A percentile compares a stretch with the other conserved stretches of the same genome.
Conservation (phyloP, 2,797 vertebrate genomes). For the Antennarius maculatus region DNA sequence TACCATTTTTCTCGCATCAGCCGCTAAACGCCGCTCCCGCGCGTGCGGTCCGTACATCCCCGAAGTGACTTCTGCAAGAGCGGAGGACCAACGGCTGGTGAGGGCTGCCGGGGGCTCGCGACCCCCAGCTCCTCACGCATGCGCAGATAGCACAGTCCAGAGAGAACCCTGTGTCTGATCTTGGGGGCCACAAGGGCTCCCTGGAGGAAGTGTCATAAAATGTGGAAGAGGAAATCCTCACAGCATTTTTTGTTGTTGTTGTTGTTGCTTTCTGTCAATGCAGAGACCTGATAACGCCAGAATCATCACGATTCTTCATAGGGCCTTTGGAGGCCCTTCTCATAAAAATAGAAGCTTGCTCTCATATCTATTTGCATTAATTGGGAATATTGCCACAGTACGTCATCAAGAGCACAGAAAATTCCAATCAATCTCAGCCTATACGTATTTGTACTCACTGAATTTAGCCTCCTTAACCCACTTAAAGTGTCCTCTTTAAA, state of each 20-base stretch:
- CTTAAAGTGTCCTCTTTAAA: no score
- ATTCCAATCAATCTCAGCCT: background rate
- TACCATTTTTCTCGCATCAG: slow-evolving; percentile 63
- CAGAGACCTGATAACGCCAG: background rate
- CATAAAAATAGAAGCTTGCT: no score
- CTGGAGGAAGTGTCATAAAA: slow-evolving; percentile 26
- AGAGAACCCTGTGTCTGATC: background rate
- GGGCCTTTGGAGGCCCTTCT: background rate
- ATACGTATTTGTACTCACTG: background rate
- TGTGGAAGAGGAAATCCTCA: background rate
- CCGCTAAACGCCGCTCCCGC: slow-evolving; percentile 26
- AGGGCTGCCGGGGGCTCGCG: slow-evolving; percentile 4
- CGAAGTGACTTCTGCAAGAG: slow-evolving; percentile 33
- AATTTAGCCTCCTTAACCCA: no score
- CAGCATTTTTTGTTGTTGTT: background rate
- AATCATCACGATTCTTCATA: background rate
- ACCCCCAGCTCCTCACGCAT: slow-evolving; percentile 51
- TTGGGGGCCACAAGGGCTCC: slow-evolving; percentile 35
- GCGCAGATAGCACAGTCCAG: slow-evolving; percentile 42
- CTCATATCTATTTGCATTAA: no score
- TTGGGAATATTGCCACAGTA: no score
- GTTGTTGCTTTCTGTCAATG: background rate
- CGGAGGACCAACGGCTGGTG: slow-evolving; percentile 1
- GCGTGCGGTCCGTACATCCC: slow-evolving; percentile 24
- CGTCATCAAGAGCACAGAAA: background rate